A percentile compares a stretch with the other conserved stretches of the same genome.
Evolutionary conservation across 2,113 vertebrate genomes (phyloP).

Genomic region (Scalopus aquaticus): DNA sequence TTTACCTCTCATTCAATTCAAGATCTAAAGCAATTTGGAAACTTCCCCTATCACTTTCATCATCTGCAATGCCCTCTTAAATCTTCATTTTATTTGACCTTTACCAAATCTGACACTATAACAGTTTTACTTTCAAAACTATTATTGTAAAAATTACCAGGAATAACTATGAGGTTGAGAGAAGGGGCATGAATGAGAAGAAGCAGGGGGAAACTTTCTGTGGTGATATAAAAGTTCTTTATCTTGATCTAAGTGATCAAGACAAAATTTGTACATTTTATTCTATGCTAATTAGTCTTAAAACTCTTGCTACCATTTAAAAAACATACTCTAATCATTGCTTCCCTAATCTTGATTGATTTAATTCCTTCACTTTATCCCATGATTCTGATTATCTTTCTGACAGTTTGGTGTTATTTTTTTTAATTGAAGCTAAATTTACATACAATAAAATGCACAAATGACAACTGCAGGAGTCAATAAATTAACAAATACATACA

Average conservation of each 20-base stretch:
- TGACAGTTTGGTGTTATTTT: neutral
- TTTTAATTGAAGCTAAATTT: constrained; percentile 21
- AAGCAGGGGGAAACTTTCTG: neutral
- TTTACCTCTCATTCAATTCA: neutral
- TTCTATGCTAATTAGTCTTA: neutral
- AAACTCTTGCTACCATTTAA: neutral
- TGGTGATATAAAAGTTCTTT: neutral
- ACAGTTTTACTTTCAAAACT: neutral
- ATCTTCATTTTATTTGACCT: constrained; percentile 38
- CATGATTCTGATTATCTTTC: constrained; percentile 26
- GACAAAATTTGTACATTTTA: neutral
- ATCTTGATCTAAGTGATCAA: neutral
- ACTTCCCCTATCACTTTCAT: neutral
- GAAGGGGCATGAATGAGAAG: neutral
- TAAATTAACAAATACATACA: neutral
- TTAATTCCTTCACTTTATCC: neutral
- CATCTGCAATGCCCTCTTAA: neutral
- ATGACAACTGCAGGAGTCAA: neutral
- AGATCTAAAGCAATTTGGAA: neutral
- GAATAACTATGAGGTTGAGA: neutral
- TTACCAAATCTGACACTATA: neutral
- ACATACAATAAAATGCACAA: neutral
- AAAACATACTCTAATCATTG: neutral
- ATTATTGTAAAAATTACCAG: neutral
- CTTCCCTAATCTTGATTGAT: neutral